phyloP scores from a whole-genome alignment of 2,113 vertebrate genomes.

The Chauna torquata region DNA sequence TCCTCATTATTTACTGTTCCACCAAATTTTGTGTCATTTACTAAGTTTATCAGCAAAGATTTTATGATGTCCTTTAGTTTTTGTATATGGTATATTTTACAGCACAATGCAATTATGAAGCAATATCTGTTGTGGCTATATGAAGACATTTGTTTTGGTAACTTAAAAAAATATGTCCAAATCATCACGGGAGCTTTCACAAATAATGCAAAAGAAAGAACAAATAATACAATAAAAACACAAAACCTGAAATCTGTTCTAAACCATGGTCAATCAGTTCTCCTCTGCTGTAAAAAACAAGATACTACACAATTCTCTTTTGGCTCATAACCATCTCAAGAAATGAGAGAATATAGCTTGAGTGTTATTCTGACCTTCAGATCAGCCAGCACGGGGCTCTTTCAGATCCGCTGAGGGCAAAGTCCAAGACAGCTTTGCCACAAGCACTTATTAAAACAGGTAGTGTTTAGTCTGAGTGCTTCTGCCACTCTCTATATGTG shows the following conservation, averaged over 20 bases:
- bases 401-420: not conserved
- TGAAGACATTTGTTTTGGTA: conserved; percentile 1
- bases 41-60: conserved; percentile 1
- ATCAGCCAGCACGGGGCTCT: not conserved
- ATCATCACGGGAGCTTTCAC: not conserved
- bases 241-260: not conserved
- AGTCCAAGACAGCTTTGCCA: not conserved
- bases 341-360: not conserved
- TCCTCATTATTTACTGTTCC: not conserved
- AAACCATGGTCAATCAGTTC: not conserved
- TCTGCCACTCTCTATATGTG: not conserved
- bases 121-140: not conserved
- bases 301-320: not conserved
- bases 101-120: not conserved
- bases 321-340: not conserved
- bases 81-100: not conserved
- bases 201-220: not conserved
- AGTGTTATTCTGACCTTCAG: not conserved
- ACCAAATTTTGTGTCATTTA: not conserved
- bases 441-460: not conserved
- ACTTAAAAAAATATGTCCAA: not conserved
- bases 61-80: not conserved
- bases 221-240: not conserved
- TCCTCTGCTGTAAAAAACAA: not conserved
- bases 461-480: not conserved